These are phyloP conservation scores for Cyaniris semiargus DNA, from an alignment of 2,888 invertebrate genomes.

Conservation along the genomic window DNA sequence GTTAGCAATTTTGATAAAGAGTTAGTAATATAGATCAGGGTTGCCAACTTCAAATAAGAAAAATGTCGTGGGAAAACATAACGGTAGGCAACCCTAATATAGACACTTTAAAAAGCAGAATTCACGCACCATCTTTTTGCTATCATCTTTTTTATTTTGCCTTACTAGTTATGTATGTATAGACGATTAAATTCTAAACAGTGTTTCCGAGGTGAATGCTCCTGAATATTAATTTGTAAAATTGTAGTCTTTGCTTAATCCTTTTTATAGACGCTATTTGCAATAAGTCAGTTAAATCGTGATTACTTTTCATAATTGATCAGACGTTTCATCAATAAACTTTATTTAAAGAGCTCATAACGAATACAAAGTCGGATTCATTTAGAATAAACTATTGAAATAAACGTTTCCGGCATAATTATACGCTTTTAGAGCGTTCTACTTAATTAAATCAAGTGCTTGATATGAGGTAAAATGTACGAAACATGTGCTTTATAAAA, in stretches of 20 bases:
- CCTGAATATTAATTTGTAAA: background rate
- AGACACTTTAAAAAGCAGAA: too few species aligned
- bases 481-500: slow-evolving; percentile 17
- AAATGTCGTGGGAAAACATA: too few species aligned
- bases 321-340: background rate
- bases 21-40: too few species aligned
- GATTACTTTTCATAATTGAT: slow-evolving; percentile 8
- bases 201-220: background rate
- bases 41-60: too few species aligned
- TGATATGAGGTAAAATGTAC: slow-evolving; percentile 5
- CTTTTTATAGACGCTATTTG: background rate
- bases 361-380: slow-evolving; percentile 1
- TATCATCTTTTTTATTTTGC: too few species aligned
- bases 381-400: slow-evolving; percentile 2
- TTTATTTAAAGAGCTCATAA: background rate
- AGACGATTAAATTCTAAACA: too few species aligned
- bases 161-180: too few species aligned
- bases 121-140: too few species aligned
- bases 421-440: slow-evolving; percentile 6
- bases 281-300: background rate
- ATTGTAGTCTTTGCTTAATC: background rate
- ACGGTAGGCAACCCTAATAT: too few species aligned
- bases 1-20: too few species aligned
- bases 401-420: slow-evolving; percentile 10
- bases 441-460: slow-evolving; percentile 25